Evolutionary conservation across 2,888 invertebrate species (phyloP), one percentile per base, ranked within the genome.

Genomic region (Rhopalosiphum nymphaeae): DNA sequence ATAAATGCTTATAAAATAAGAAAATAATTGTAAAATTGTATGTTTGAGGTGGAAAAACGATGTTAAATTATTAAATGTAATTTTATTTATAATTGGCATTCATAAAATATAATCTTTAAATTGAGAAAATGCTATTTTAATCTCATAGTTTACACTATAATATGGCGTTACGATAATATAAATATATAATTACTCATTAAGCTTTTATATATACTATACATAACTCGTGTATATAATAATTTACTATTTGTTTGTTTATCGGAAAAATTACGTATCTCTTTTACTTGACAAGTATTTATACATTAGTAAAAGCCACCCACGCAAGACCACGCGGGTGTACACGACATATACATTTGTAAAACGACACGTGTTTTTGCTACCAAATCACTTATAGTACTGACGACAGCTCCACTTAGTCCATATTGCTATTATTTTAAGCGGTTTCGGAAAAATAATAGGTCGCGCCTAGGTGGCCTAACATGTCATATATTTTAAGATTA

Each of bases 341-440:
- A 21, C 10, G n/a, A 61, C 46, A 44, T 46, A 78, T 89, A n/a
- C n/a, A 61, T n/a, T 36, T 53, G 46, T 36, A n/a, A 57, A 21
- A 86, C 84, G 91, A 91, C 91, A 91, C 91, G 91, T 91, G 91
- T 86, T 85, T 46, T 86, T 57, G 57, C 84, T 56, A 78, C 85
- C 86, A 86, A 84, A 91, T 91, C 91, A 85, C 91, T 91, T 46
- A 86, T 46, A 86, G n/a, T 46, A 56, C 44, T 46, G 93, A 89
- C 67, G 93, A 93, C 93, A 89, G 93, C 89, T 49, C 78, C 89
- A 93, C 93, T 93, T 84, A 93, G 78, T n/a, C 88, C 16, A 56
- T 44, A 93, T 49, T 53, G 87, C 56, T 44, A 84, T 87, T 89
- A 84, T 42, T 93, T 61, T 53, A 92, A 57, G 87, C 44, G 61